phyloP scores from a whole-genome alignment of 2,113 vertebrate genomes.

The Dromiciops gliroides region DNA sequence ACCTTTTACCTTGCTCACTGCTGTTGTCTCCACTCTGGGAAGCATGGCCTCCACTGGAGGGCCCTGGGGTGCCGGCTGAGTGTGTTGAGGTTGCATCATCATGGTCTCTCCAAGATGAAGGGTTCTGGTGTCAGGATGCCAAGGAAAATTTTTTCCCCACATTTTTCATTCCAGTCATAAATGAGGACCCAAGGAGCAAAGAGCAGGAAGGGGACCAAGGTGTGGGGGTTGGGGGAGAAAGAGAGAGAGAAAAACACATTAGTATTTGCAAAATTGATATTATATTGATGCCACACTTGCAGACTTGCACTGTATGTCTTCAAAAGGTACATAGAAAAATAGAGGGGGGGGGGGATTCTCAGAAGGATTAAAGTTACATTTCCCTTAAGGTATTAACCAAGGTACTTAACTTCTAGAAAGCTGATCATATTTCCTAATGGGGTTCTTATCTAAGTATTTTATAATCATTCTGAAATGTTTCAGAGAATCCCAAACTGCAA shows the following conservation, averaged over 20 bases:
- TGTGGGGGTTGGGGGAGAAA: background rate
- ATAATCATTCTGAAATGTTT: background rate
- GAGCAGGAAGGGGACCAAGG: slow-evolving; percentile 42
- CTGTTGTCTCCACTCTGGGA: slow-evolving; percentile 99
- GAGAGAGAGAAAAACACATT: background rate
- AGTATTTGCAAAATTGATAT: background rate
- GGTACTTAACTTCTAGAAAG: background rate
- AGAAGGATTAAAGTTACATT: background rate
- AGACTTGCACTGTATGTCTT: background rate
- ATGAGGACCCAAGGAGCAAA: slow-evolving; percentile 86
- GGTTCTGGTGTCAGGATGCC: slow-evolving; percentile 93
- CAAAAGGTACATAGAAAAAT: background rate
- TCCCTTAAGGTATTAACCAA: background rate
- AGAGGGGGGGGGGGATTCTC: background rate
- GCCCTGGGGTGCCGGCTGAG: slow-evolving; percentile 98
- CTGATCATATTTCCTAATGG: background rate
- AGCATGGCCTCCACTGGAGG: slow-evolving; percentile 98
- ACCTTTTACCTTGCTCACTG: slow-evolving; percentile 98
- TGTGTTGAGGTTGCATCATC: slow-evolving; percentile 99
- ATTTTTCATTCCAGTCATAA: slow-evolving; percentile 90
- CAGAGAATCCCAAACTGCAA: background rate
- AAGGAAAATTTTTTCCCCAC: slow-evolving; percentile 88
- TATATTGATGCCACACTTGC: background rate
- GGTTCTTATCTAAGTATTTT: background rate
- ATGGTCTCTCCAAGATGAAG: slow-evolving; percentile 99